Percentiles rank a stretch among this genome's conserved stretches.
phyloP scores from a whole-genome alignment of 2,888 invertebrate genomes.

The Coremacera marginata region DNA sequence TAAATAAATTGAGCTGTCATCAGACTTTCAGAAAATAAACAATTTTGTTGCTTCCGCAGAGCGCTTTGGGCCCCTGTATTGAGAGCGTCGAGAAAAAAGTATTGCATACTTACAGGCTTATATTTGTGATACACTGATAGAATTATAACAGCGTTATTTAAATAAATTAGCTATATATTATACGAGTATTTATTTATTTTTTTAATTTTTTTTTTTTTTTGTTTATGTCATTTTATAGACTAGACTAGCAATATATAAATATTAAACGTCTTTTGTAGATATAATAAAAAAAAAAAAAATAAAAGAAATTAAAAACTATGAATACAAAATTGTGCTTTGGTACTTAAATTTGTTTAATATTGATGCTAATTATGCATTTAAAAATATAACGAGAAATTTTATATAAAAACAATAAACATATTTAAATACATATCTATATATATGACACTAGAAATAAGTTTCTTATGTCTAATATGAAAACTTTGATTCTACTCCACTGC shows the following conservation, averaged over 20 bases:
- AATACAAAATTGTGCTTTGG: slow-evolving; percentile 41
- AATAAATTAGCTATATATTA: neutral
- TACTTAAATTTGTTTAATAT: slow-evolving; percentile 17
- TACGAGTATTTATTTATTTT: slow-evolving; percentile 8
- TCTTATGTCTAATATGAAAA: neutral
- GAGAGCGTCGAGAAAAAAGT: too few species aligned
- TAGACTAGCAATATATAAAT: slow-evolving; percentile 34
- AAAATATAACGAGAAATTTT: neutral
- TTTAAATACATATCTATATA: neutral
- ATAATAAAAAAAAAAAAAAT: slow-evolving; percentile 14
- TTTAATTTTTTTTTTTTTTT: neutral
- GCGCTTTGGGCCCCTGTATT: too few species aligned
- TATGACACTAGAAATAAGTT: too few species aligned
- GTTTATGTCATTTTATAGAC: slow-evolving; percentile 29
- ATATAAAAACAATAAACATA: neutral
- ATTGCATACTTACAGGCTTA: neutral
- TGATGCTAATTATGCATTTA: neutral
- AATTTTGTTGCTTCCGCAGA: too few species aligned
- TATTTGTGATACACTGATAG: too few species aligned
- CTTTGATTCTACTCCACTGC: too few species aligned
- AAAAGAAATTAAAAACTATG: too few species aligned
- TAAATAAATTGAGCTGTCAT: too few species aligned
- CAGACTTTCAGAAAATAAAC: too few species aligned
- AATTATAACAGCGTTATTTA: too few species aligned
- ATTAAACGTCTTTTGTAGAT: slow-evolving; percentile 17